Conservation (phyloP, 1,140 invertebrate species). For the Colletes latitarsis region DNA sequence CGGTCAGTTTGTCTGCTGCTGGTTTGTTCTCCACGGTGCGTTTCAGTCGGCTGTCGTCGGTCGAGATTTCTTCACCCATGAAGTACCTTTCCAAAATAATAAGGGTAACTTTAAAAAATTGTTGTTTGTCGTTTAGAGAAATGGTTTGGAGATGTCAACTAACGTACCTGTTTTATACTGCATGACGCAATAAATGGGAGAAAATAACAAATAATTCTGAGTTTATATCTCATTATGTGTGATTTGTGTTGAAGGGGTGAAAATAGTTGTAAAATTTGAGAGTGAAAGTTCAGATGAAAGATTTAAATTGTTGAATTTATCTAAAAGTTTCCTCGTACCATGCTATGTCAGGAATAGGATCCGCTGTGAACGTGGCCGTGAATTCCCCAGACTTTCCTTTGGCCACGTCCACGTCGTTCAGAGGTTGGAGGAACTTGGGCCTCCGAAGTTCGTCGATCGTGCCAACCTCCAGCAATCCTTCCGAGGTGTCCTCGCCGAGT, state of each 20-base stretch:
- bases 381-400: constrained; percentile 88
- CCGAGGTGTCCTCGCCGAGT: constrained; percentile 87
- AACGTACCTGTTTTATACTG: no score
- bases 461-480: constrained; percentile 87
- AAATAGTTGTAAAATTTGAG: no score
- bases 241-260: no score
- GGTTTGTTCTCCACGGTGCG: constrained; percentile 83
- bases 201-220: no score
- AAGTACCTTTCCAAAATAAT: constrained; percentile 73
- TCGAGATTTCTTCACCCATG: constrained; percentile 79
- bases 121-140: no score
- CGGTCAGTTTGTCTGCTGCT: constrained; percentile 87
- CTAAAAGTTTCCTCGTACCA: constrained; percentile 79
- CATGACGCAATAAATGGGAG: no score
- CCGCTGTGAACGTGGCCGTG: constrained; percentile 89
- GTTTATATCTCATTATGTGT: no score
- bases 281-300: no score
- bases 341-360: constrained; percentile 86
- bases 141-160: no score
- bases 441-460: constrained; percentile 88
- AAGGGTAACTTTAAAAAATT: no score
- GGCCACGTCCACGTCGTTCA: constrained; percentile 86
- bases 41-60: constrained; percentile 78
- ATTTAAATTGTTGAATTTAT: not conserved
- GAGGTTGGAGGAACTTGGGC: constrained; percentile 87